Percentiles rank a stretch among this genome's conserved stretches.
Evolutionary conservation across 2,888 invertebrate species (phyloP).

Genomic region (Tetrapedia diversipes): DNA sequence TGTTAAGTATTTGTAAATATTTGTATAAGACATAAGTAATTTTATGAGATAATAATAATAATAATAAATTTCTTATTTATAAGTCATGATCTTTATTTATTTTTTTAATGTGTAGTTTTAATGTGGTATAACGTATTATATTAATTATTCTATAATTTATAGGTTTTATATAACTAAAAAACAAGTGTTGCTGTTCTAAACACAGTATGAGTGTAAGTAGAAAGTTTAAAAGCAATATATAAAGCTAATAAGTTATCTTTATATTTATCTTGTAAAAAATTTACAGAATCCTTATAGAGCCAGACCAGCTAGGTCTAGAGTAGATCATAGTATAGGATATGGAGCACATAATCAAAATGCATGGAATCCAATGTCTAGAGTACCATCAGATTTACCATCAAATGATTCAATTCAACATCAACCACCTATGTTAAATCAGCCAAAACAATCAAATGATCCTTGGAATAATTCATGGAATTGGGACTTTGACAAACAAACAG

Average conservation of each 20-base stretch:
- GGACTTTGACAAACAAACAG: constrained; percentile 79
- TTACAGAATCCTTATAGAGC: constrained; percentile 80
- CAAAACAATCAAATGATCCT: constrained; percentile 59
- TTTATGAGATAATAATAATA: not conserved
- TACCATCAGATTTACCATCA: constrained; percentile 61
- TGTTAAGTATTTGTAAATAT: not conserved
- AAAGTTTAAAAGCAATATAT: not conserved
- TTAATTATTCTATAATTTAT: constrained; percentile 23
- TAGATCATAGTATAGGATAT: constrained; percentile 75
- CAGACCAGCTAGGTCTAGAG: constrained; percentile 74
- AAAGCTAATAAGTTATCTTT: too few species aligned
- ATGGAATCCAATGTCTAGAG: constrained; percentile 71
- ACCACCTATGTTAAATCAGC: constrained; percentile 54
- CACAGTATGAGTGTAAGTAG: constrained; percentile 62
- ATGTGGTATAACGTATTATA: not conserved
- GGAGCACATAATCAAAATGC: constrained; percentile 77
- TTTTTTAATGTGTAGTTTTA: too few species aligned
- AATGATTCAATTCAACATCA: constrained; percentile 68
- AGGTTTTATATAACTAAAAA: constrained; percentile 53
- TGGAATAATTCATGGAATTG: constrained; percentile 82
- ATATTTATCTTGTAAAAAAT: too few species aligned
- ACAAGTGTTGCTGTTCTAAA: constrained; percentile 17
- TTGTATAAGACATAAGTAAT: not conserved
- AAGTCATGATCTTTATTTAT: not conserved
- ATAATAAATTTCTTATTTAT: constrained; percentile 1